A percentile compares a stretch with the other conserved stretches of the same genome.
These are phyloP conservation scores for Tauraco hartlaubi DNA, from an alignment of 2,797 vertebrate species.

Conservation along the genomic window DNA sequence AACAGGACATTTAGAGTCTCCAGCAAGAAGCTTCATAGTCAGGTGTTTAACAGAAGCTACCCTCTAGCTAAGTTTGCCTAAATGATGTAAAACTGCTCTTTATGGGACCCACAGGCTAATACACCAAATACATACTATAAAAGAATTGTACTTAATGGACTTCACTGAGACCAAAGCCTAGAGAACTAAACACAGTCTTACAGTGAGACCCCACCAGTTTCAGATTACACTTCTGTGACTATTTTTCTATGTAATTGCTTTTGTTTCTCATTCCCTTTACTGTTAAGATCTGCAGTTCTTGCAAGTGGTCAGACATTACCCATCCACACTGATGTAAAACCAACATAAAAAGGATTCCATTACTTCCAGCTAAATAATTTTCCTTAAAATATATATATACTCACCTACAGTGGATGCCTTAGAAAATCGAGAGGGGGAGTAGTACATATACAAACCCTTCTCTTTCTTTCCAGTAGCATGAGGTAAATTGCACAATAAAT, in stretches of 20 bases:
- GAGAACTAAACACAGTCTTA: neutral
- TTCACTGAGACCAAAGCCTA: neutral
- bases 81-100: neutral
- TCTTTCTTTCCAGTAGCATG: constrained; percentile 62
- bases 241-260: constrained; percentile 30
- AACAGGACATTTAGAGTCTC: neutral
- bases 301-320: constrained; percentile 12
- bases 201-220: neutral
- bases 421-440: constrained; percentile 22
- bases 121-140: neutral
- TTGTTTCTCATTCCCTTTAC: constrained; percentile 41
- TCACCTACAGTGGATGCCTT: neutral
- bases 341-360: constrained; percentile 33
- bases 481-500: constrained; percentile 80
- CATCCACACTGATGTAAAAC: constrained; percentile 5
- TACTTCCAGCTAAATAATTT: constrained; percentile 61
- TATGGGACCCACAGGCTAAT: neutral
- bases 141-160: neutral
- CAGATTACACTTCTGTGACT: constrained; percentile 34
- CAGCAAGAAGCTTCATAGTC: neutral
- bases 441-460: constrained; percentile 33
- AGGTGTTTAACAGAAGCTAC: neutral
- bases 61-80: neutral
- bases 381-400: constrained; percentile 9
- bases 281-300: constrained; percentile 51